Evolutionary conservation across 2,888 invertebrate species (phyloP), one percentile per base, ranked within the genome.

Genomic region (Cataglyphis rosenhaueri): DNA sequence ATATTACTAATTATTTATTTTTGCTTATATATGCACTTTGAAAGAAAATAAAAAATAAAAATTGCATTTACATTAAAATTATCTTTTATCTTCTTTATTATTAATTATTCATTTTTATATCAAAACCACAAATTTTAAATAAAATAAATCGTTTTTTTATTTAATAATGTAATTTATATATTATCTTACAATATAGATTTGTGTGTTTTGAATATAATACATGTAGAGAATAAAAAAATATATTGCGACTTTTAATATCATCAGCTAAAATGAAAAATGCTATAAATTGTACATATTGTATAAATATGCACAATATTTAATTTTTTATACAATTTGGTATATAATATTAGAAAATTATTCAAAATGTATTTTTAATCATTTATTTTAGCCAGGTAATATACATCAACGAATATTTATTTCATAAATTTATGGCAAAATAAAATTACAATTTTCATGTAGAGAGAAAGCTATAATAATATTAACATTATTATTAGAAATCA

Each of bases 361-460:
- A 41, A 71, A 44, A 44, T 4, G 0, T 35, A 44, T 35, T 71
- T 79, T 81, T 10, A 9, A 81, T 21, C 29, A n/a, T 81, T 62
- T 81, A 68, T 74, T 81, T 81, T 62, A 1, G n/a, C 12, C 81
- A 64, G 2, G 18, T 10, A 74, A n/a, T 62, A 55, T 75, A 81
- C 75, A 75, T 71, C 18, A 29, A 62, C 41, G 29, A 55, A 62
- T 8, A 62, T 52, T 62, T 29, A 9, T 18, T 52, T 70, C 10
- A 8, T 57, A 70, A 62, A 81, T 41, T 3, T 15, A 48, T 52
- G 38, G 59, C 74, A 83, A 88, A 85, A 71, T 82, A 78, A 87
- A 84, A 82, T 68, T 84, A 85, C 68, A 70, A 79, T 78, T 29
- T 73, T 62, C n/a, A 8, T 48, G 44, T 9, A 61, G 48, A 1